Conservation (phyloP, 2,888 invertebrate genomes). For the Papilio demoleus region DNA sequence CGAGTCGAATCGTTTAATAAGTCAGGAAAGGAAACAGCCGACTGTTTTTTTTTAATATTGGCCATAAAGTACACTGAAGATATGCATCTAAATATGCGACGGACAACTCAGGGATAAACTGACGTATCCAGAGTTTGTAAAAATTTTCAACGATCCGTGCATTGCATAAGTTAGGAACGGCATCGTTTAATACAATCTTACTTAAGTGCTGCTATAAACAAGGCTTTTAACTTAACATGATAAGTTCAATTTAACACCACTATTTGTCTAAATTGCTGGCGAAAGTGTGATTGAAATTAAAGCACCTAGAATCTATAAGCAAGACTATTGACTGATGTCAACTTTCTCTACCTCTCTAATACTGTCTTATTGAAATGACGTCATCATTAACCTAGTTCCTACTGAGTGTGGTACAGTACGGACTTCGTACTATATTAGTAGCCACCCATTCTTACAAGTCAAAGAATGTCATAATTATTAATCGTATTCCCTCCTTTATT, state of each 20-base stretch:
- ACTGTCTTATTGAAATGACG: no score
- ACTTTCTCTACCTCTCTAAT: no score
- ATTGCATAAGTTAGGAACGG: neutral
- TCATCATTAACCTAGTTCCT: no score
- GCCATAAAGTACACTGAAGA: no score
- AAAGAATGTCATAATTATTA: neutral
- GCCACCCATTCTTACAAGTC: no score
- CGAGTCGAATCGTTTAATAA: conserved; percentile 20
- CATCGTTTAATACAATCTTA: neutral
- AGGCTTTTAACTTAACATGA: conserved; percentile 5
- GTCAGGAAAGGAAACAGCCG: neutral
- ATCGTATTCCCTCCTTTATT: neutral
- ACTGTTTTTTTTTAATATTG: no score
- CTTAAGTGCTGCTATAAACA: neutral
- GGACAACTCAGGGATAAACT: no score
- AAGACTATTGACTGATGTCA: neutral
- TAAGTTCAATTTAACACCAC: neutral
- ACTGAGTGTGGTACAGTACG: no score
- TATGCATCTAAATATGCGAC: no score
- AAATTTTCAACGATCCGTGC: no score
- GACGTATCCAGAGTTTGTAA: no score
- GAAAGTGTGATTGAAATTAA: neutral
- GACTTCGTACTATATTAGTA: no score
- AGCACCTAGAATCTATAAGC: neutral
- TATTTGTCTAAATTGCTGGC: neutral